Evolutionary conservation across 1,140 invertebrate genomes (phyloP).

Genomic region (Cyrtorhinus lividipennis): DNA sequence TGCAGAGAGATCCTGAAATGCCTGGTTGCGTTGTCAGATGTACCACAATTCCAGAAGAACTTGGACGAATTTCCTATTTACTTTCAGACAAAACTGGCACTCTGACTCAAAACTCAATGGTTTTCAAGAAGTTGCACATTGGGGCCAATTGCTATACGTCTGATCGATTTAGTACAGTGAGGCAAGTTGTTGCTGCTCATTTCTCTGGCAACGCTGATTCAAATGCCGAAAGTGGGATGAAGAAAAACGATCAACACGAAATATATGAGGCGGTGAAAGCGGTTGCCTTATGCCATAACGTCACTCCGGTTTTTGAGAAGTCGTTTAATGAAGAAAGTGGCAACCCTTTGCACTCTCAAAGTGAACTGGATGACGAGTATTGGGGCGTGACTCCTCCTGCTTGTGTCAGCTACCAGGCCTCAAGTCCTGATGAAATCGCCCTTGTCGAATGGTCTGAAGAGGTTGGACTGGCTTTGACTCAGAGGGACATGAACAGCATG

Average conservation of each 20-base stretch:
- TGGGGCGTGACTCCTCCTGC: constrained; percentile 16
- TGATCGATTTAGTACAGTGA: neutral
- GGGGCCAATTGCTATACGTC: constrained; percentile 40
- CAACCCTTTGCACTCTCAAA: constrained; percentile 42
- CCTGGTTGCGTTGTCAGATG: constrained; percentile 95
- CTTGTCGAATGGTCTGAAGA: constrained; percentile 63
- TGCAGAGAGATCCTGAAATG: constrained; percentile 85
- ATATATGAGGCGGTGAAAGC: constrained; percentile 87
- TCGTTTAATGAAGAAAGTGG: neutral
- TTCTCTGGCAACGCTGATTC: neutral
- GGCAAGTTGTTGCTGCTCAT: constrained; percentile 20
- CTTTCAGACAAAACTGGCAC: constrained; percentile 98
- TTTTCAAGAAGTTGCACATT: constrained; percentile 86
- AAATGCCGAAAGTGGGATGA: neutral
- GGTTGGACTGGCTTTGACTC: constrained; percentile 45
- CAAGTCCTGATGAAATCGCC: constrained; percentile 93
- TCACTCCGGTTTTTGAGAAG: constrained; percentile 87
- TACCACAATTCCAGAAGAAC: constrained; percentile 95
- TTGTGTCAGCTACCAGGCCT: constrained; percentile 47
- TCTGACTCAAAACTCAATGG: constrained; percentile 97
- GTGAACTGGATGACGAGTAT: constrained; percentile 50
- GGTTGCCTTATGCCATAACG: constrained; percentile 95
- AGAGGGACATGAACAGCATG: constrained; percentile 62
- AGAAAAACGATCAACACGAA: constrained; percentile 29
- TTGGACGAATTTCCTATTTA: constrained; percentile 90